Evolutionary conservation across 2,888 invertebrate species (phyloP).

Genomic region (Hydroisotoma schaefferi): DNA sequence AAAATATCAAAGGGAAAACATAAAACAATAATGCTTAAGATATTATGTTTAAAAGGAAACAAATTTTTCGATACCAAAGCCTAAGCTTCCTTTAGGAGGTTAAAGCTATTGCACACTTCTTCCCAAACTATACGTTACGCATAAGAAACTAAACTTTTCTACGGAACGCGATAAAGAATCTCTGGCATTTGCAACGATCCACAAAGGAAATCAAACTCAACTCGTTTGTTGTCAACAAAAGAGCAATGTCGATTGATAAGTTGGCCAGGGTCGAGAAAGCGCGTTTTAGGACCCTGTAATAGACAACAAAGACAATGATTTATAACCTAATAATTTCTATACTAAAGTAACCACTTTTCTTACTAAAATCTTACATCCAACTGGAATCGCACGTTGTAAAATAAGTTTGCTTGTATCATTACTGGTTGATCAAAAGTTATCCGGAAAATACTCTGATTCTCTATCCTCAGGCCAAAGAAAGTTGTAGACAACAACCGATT

Average conservation of each 20-base stretch:
- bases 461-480: slow-evolving; percentile 1
- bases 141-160: too few relatives aligned
- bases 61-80: too few relatives aligned
- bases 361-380: slow-evolving; percentile 25
- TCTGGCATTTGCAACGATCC: slow-evolving; percentile 33
- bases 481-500: slow-evolving; percentile 1
- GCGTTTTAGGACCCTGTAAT: slow-evolving; percentile 15
- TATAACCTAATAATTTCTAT: background rate
- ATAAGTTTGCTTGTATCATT: slow-evolving; percentile 16
- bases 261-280: slow-evolving; percentile 14
- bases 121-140: too few relatives aligned
- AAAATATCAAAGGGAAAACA: too few relatives aligned
- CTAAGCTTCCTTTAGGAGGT: too few relatives aligned
- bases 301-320: too few relatives aligned
- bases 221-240: background rate
- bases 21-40: too few relatives aligned
- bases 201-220: slow-evolving; percentile 21
- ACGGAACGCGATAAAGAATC: background rate
- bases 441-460: slow-evolving; percentile 22
- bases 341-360: background rate
- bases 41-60: too few relatives aligned
- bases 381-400: slow-evolving; percentile 26
- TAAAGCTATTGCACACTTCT: too few relatives aligned
- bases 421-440: slow-evolving; percentile 19
- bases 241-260: background rate